Base-by-base conservation (phyloP, 2,797 vertebrate species). In the Spheniscus humboldti region DNA sequence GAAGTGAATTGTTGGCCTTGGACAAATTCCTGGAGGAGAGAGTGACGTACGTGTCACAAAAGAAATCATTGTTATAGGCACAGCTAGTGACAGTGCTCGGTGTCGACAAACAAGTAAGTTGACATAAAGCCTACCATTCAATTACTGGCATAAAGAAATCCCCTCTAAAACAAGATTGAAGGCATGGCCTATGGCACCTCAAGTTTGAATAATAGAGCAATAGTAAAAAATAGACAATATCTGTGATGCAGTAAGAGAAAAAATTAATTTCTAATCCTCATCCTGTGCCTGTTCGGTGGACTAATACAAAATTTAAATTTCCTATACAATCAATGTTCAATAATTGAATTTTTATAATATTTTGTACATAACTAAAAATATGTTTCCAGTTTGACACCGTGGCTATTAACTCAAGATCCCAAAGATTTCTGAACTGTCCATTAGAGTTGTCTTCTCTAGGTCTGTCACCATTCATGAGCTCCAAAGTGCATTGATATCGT, bases 1-100 rank as follows among this genome's bases (percentile, higher is more conserved):
- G 78, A 96, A 96, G 89, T 91, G 81, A 96, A 93, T 93, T 95
- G 93, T 91, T 95, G 89, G 94, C 86, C 92, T 96, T 96, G 88
- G 57, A 92, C 60, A 93, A 72, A 97, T 95, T 96, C 86, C 85
- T 94, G 55, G 62, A 86, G 88, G 88, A 91, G 88, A 90, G 59
- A 64, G 73, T 88, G 91, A 93, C 25, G 10, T 92, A 55, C 55
- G 30, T 93, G 91, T 94, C 89, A 96, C 82, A 91, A 72, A 93
- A 96, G 88, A 96, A 96, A 91, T 95, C 81, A 88, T 84, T 93
- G 91, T 92, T 96, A 86, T 47, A 77, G 92, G 86, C 84, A 59
- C 68, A 86, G 78, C 72, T 83, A 83, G 77, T 87, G 77, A 85
- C 84, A 92, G 75, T 88, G 75, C 87, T 94, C 5, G 2, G 89